A percentile compares a stretch with the other conserved stretches of the same genome.
These are phyloP conservation scores for Machimus atricapillus DNA, from an alignment of 2,888 invertebrate species.

Conservation along the genomic window DNA sequence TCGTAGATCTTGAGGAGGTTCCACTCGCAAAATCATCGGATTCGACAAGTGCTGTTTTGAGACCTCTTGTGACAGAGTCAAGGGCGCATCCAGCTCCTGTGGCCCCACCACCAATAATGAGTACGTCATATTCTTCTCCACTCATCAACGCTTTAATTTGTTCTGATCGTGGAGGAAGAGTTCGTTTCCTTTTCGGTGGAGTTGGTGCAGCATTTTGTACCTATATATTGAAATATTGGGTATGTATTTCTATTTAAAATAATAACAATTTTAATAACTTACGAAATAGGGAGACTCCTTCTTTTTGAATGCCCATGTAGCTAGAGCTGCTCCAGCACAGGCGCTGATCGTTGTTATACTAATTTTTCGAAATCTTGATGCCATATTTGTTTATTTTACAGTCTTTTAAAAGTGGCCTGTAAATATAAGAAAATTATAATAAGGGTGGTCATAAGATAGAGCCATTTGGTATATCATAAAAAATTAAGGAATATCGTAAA, in stretches of 20 bases:
- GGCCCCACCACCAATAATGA: slow-evolving; percentile 97
- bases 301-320: slow-evolving; percentile 57
- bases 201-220: slow-evolving; percentile 56
- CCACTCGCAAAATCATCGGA: slow-evolving; percentile 97
- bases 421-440: background rate
- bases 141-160: slow-evolving; percentile 80
- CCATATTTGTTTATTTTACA: slow-evolving; percentile 51
- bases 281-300: slow-evolving; percentile 56
- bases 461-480: background rate
- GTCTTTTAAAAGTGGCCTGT: background rate
- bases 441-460: background rate
- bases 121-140: slow-evolving; percentile 84
- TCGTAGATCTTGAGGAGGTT: slow-evolving; percentile 93
- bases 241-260: background rate
- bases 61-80: slow-evolving; percentile 91
- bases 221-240: slow-evolving; percentile 46
- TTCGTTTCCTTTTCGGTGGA: slow-evolving; percentile 69
- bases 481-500: background rate
- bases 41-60: slow-evolving; percentile 94
- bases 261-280: background rate
- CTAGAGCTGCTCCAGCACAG: slow-evolving; percentile 58
- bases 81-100: slow-evolving; percentile 97
- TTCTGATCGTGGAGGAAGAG: slow-evolving; percentile 79
- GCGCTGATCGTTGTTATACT: slow-evolving; percentile 60
- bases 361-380: slow-evolving; percentile 60